Evolutionary conservation across 1,140 invertebrate species (phyloP).

Genomic region (Steinernema feltiae): DNA sequence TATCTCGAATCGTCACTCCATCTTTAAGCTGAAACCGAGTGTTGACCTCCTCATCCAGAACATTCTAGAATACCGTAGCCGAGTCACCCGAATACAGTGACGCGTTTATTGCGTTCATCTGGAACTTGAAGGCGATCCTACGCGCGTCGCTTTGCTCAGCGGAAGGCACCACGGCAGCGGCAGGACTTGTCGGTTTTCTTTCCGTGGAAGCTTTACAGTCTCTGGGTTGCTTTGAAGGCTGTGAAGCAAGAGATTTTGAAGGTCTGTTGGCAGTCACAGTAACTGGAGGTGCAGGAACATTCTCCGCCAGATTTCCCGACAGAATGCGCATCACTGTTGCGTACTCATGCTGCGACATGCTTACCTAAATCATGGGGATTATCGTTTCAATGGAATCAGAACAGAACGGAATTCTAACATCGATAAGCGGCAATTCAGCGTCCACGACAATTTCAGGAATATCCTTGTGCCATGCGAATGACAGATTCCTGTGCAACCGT

Average conservation of each 20-base stretch:
- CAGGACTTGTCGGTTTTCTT: slow-evolving; percentile 39
- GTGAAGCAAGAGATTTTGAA: neutral
- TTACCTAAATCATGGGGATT: slow-evolving; percentile 61
- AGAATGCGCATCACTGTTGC: slow-evolving; percentile 72
- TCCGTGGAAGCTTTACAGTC: slow-evolving; percentile 20
- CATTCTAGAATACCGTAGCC: slow-evolving; percentile 3
- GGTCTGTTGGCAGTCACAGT: slow-evolving; percentile 11
- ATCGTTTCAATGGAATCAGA: neutral
- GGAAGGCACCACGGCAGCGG: neutral
- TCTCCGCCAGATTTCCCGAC: slow-evolving; percentile 75
- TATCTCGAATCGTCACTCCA: slow-evolving; percentile 21
- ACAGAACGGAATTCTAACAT: slow-evolving; percentile 62
- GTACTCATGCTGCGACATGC: slow-evolving; percentile 74
- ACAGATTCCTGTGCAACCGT: slow-evolving; percentile 75
- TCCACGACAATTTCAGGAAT: slow-evolving; percentile 76
- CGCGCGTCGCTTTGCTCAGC: slow-evolving; percentile 18
- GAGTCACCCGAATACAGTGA: slow-evolving; percentile 34
- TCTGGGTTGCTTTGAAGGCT: neutral
- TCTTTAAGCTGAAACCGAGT: neutral
- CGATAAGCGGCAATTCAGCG: slow-evolving; percentile 71
- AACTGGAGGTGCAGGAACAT: slow-evolving; percentile 24
- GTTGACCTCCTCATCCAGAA: neutral
- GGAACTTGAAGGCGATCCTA: slow-evolving; percentile 46
- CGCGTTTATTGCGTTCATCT: slow-evolving; percentile 42
- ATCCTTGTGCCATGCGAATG: slow-evolving; percentile 71